Conservation (phyloP, 2,113 vertebrate genomes). For the Pituophis catenifer region DNA sequence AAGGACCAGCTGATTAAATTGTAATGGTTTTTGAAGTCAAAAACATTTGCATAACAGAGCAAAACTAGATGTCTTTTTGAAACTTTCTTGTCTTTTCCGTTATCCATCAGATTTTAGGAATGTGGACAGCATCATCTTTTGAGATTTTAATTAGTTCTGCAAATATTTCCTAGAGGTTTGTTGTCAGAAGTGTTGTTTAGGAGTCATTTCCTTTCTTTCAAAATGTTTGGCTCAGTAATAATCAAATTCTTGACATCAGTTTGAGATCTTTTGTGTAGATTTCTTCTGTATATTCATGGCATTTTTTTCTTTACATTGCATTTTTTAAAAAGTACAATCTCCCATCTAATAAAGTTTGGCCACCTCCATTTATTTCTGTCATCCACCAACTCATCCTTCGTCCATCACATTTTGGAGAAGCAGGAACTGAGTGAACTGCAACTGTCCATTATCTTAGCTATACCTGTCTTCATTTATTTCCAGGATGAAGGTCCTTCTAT, state of each 20-base stretch:
- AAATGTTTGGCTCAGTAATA: background rate
- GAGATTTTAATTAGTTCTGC: background rate
- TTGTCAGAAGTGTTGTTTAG: background rate
- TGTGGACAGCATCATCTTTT: background rate
- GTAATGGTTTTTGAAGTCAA: background rate
- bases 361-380: background rate
- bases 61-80: background rate
- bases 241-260: background rate
- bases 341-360: background rate
- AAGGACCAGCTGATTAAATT: background rate
- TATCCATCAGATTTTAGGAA: background rate
- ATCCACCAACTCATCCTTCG: background rate
- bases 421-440: background rate
- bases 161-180: background rate
- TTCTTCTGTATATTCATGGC: background rate
- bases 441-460: background rate
- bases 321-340: background rate
- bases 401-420: background rate
- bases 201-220: background rate
- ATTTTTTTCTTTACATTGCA: background rate
- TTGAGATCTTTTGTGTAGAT: background rate
- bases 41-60: background rate
- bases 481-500: background rate
- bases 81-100: background rate
- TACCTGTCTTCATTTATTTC: background rate